These are phyloP conservation scores for Perca fluviatilis DNA, from an alignment of 2,113 vertebrate genomes.

Conservation along the genomic window DNA sequence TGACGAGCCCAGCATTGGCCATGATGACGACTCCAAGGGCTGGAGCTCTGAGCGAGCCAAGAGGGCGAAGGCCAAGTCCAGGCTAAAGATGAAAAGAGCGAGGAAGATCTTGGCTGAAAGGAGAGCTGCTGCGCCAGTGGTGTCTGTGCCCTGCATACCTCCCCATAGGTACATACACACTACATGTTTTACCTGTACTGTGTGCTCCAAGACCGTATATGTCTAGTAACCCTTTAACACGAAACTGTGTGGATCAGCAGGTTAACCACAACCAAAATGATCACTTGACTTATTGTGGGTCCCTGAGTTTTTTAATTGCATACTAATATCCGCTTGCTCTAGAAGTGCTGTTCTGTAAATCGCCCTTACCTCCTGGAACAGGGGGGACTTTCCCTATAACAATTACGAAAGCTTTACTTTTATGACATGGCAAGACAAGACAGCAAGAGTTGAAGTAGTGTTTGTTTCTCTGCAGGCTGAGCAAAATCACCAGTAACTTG, in stretches of 20 bases:
- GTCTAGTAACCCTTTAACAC: not conserved
- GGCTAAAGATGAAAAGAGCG: slow-evolving; percentile 98
- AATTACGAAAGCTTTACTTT: not conserved
- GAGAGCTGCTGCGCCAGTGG: slow-evolving; percentile 94
- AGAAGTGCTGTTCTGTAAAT: not conserved
- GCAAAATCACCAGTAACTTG: slow-evolving; percentile 97
- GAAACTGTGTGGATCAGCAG: not conserved
- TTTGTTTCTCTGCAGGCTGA: slow-evolving; percentile 86
- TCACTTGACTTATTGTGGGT: not conserved
- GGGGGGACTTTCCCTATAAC: not conserved
- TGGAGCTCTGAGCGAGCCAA: slow-evolving; percentile 98
- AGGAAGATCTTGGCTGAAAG: slow-evolving; percentile 97
- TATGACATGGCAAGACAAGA: not conserved
- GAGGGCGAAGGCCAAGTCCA: slow-evolving; percentile 97
- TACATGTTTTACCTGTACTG: not conserved
- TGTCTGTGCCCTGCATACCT: slow-evolving; percentile 97
- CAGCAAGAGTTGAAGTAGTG: not conserved
- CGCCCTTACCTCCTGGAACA: not conserved
- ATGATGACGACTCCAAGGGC: slow-evolving; percentile 95
- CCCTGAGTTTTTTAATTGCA: not conserved
- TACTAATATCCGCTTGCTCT: not conserved
- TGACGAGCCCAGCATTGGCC: slow-evolving; percentile 92
- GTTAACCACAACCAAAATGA: not conserved
- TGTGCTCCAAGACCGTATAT: not conserved
- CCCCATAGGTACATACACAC: slow-evolving; percentile 89